These are phyloP conservation scores for Blastomussa wellsi DNA, from an alignment of 92 coral and sea anemone genomes.

Conservation along the genomic window DNA sequence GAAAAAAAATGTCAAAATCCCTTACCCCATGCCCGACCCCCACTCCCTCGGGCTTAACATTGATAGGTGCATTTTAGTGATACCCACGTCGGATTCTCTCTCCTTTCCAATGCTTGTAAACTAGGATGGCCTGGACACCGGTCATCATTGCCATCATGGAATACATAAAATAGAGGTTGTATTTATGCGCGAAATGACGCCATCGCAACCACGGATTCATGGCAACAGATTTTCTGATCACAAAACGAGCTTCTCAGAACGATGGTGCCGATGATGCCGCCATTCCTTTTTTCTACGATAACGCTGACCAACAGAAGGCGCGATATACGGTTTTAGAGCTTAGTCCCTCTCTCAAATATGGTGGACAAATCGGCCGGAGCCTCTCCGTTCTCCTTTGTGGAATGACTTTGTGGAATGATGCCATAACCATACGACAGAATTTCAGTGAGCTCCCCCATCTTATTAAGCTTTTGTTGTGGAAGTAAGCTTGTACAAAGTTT, in stretches of 20 bases:
- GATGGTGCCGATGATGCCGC: conserved; percentile 8
- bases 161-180: conserved; percentile 50
- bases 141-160: conserved; percentile 57
- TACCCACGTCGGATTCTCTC: conserved; percentile 50
- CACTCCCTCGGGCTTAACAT: no score
- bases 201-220: conserved; percentile 61
- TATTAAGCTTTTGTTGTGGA: not conserved
- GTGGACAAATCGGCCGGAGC: not conserved
- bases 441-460: not conserved
- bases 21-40: no score
- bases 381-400: not conserved
- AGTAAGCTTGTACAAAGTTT: not conserved
- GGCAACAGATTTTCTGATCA: not conserved
- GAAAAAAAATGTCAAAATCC: no score
- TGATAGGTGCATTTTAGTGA: no score
- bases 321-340: not conserved
- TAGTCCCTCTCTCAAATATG: conserved; percentile 3
- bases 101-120: conserved; percentile 52
- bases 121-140: conserved; percentile 50
- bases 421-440: not conserved
- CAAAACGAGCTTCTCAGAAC: not conserved
- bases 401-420: not conserved
- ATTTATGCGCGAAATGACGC: conserved; percentile 50
- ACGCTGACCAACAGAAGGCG: conserved; percentile 26
- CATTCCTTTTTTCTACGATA: conserved; percentile 7